Evolutionary conservation across 2,888 invertebrate genomes (phyloP).

Genomic region (Heteromyza rotundicornis): DNA sequence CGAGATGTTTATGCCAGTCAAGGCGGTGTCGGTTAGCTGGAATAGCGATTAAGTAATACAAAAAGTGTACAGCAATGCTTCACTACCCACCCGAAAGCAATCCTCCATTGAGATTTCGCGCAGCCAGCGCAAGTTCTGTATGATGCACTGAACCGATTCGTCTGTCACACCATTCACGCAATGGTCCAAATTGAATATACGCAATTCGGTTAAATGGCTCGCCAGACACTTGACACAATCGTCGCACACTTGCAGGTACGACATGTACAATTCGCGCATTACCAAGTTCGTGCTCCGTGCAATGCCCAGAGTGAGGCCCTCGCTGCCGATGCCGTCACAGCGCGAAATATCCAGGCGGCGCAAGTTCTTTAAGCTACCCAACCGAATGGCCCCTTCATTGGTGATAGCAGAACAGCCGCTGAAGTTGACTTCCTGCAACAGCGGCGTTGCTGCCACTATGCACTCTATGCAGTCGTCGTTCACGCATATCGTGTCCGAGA

Average conservation of each 20-base stretch:
- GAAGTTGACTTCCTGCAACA: constrained; percentile 69
- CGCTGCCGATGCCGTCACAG: constrained; percentile 70
- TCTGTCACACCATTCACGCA: constrained; percentile 78
- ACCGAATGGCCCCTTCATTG: constrained; percentile 67
- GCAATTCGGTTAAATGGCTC: constrained; percentile 67
- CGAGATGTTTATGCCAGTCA: constrained; percentile 68
- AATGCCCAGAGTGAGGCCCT: constrained; percentile 69
- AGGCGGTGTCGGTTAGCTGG: constrained; percentile 70
- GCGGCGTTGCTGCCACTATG: constrained; percentile 67
- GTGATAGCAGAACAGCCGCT: constrained; percentile 72
- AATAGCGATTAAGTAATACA: background rate
- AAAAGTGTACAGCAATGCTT: background rate
- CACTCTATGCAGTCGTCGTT: constrained; percentile 70
- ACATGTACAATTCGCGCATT: constrained; percentile 67
- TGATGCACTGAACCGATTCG: constrained; percentile 71
- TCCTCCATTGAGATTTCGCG: constrained; percentile 70
- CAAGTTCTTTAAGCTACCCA: constrained; percentile 67
- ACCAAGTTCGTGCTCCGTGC: constrained; percentile 64
- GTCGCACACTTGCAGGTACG: constrained; percentile 70
- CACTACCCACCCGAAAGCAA: constrained; percentile 62
- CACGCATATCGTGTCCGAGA: constrained; percentile 71
- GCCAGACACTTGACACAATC: constrained; percentile 69
- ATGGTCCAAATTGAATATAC: constrained; percentile 70
- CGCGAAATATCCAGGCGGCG: constrained; percentile 71
- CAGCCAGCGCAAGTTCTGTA: constrained; percentile 69